Base-by-base conservation (phyloP, 2,797 vertebrate species). In the Xenopus petersii region DNA sequence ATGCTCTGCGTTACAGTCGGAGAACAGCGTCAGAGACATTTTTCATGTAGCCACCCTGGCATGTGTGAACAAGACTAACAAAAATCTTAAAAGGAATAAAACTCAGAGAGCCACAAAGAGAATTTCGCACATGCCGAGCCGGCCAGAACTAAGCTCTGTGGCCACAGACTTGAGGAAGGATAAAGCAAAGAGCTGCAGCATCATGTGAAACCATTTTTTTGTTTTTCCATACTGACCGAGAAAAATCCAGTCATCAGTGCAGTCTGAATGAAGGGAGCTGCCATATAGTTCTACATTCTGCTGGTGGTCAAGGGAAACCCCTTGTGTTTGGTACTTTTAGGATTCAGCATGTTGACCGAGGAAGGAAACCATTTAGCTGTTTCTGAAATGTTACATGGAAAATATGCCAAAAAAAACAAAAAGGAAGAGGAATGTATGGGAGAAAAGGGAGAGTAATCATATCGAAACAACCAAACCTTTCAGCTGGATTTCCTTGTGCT, bases 21-120 rank as follows among this genome's bases (percentile, higher is more conserved):
- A 99, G 84, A 98, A 98, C 89, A 99, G 97, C 0, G 97, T 99
- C 81, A 94, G 97, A 86, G 97, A 99, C 97, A 98, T 99, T 94
- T 98, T 99, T 85, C 97, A 99, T 12, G 94, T 99, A 26, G 97
- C 97, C 81, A 99, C 97, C 1, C 88, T 99, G 91, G 97, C 97
- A 0, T 98, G 96, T 81, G 96, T 98, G 85, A 97, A 97, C 89
- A 98, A 98, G 83, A 96, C 90, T 86, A 93, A 88, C 91, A 98
- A 98, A 86, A 92, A 94, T 1, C 91, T 94, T 59, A 98, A 98
- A 84, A 88, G 96, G 49, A 93, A 94, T 87, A 98, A 98, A 87
- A 88, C 94, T 0, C 81, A 94, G 64, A 93, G 97, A 66, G 89
- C 94, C 64, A 93, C 90, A 80, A 98, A 98, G 87, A 84, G 95